phyloP scores from a whole-genome alignment of 1,140 invertebrate genomes.

The Drosophila simulans region DNA sequence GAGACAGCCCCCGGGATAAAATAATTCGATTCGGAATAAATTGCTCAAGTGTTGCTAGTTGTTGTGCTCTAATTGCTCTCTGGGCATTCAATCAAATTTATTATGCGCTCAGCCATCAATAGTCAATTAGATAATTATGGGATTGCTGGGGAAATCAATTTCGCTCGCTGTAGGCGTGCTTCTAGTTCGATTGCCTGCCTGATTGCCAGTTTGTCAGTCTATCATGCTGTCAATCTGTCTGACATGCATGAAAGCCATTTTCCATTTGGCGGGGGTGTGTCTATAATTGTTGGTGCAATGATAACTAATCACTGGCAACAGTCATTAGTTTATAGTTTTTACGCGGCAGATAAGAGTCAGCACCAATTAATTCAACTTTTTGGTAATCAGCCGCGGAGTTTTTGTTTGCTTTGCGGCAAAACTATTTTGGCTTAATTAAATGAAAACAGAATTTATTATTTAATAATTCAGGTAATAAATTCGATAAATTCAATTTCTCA shows the following conservation, averaged over 20 bases:
- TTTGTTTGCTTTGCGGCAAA: neutral
- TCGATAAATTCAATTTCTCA: neutral
- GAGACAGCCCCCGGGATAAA: slow-evolving; percentile 15
- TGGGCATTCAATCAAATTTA: slow-evolving; percentile 67
- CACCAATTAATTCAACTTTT: neutral
- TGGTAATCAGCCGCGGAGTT: neutral
- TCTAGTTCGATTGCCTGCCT: slow-evolving; percentile 26
- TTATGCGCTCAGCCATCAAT: slow-evolving; percentile 64
- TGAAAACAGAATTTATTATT: neutral
- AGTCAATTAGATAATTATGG: slow-evolving; percentile 79
- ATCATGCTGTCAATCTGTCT: slow-evolving; percentile 8
- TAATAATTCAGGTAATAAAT: neutral
- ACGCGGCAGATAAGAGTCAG: slow-evolving; percentile 5
- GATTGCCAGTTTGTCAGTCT: slow-evolving; percentile 11
- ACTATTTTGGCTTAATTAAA: neutral
- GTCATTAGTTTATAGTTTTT: slow-evolving; percentile 20
- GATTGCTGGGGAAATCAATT: slow-evolving; percentile 18
- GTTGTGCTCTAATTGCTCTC: slow-evolving; percentile 32
- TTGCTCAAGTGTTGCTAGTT: slow-evolving; percentile 41
- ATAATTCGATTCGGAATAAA: slow-evolving; percentile 59
- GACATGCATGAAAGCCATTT: slow-evolving; percentile 15
- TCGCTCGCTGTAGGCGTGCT: slow-evolving; percentile 12
- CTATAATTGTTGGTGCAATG: slow-evolving; percentile 30
- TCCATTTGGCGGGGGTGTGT: neutral
- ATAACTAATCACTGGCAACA: slow-evolving; percentile 31